phyloP scores from a whole-genome alignment of 1,140 invertebrate genomes.

The Cydia splendana region DNA sequence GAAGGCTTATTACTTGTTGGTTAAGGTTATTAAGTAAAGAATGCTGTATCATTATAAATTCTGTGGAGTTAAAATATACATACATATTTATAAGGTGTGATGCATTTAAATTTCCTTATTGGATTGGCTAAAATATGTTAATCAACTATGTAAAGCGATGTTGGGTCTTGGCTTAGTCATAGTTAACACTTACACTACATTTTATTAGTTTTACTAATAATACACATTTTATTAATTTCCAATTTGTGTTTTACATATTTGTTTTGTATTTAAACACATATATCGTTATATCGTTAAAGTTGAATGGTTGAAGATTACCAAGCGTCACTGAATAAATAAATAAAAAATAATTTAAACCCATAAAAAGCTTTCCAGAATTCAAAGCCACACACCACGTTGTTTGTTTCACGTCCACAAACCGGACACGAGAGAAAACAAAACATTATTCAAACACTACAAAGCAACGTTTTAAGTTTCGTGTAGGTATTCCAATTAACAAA shows the following conservation, averaged over 20 bases:
- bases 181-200: neutral
- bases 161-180: neutral
- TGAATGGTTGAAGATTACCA: neutral
- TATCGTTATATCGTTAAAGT: neutral
- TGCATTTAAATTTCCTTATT: neutral
- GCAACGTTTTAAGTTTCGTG: slow-evolving; percentile 10
- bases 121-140: neutral
- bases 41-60: neutral
- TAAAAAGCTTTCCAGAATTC: neutral
- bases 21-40: slow-evolving; percentile 4
- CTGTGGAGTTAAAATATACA: neutral
- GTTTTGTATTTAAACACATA: no score
- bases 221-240: neutral
- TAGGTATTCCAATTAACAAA: slow-evolving; percentile 17
- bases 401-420: neutral
- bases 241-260: neutral
- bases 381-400: slow-evolving; percentile 3
- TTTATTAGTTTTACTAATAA: neutral
- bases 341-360: neutral
- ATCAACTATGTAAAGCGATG: neutral
- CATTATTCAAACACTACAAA: slow-evolving; percentile 13
- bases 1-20: neutral
- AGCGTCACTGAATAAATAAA: neutral
- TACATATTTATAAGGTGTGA: neutral
- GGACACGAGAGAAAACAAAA: slow-evolving; percentile 9